Conservation (phyloP, 1,140 invertebrate species). For the Drosophila triauraria region DNA sequence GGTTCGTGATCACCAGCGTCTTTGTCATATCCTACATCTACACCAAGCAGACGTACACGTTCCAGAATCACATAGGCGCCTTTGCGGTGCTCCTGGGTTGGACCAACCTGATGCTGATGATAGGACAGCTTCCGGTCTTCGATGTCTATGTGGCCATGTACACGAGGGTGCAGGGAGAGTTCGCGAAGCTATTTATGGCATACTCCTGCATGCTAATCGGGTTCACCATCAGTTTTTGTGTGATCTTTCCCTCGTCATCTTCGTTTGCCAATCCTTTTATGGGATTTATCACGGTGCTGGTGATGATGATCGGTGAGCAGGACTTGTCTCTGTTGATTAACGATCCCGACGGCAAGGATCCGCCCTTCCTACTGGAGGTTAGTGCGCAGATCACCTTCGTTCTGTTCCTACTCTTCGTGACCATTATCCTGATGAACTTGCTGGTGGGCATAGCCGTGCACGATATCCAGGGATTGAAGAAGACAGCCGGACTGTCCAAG, state of each 20-base stretch:
- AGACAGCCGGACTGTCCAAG: constrained; percentile 91
- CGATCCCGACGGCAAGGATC: constrained; percentile 88
- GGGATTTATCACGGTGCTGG: constrained; percentile 92
- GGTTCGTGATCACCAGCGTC: constrained; percentile 93
- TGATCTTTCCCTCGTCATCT: constrained; percentile 92
- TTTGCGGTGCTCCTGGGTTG: constrained; percentile 93
- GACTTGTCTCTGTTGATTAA: constrained; percentile 90
- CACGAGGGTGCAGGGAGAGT: constrained; percentile 93
- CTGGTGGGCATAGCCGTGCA: constrained; percentile 92
- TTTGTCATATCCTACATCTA: constrained; percentile 93
- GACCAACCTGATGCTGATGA: constrained; percentile 95
- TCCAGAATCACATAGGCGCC: constrained; percentile 91
- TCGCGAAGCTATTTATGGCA: constrained; percentile 92
- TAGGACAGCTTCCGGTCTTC: constrained; percentile 93
- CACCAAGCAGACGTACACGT: constrained; percentile 90
- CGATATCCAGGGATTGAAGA: constrained; percentile 91
- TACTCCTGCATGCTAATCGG: constrained; percentile 94
- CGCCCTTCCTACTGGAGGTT: constrained; percentile 88
- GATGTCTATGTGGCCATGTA: constrained; percentile 95
- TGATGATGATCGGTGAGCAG: constrained; percentile 96
- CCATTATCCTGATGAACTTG: constrained; percentile 93
- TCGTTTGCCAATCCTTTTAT: constrained; percentile 92
- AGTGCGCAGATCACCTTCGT: constrained; percentile 91
- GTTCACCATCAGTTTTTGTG: constrained; percentile 94
- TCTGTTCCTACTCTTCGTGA: constrained; percentile 91